phyloP scores from a whole-genome alignment of 2,888 invertebrate genomes.

The Brassicogethes aeneus region DNA sequence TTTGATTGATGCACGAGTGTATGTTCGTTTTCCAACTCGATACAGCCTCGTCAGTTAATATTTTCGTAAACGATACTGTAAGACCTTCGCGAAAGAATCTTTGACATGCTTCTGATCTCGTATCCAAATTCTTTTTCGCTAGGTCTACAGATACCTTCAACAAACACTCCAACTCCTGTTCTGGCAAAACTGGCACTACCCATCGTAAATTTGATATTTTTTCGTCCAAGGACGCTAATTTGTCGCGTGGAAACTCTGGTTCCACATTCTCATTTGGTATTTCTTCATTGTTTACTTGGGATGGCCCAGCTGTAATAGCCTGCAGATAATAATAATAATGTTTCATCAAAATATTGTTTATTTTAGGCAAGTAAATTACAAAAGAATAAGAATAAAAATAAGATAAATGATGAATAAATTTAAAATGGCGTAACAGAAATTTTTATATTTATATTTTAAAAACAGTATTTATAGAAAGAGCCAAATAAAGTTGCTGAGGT shows the following conservation, averaged over 20 bases:
- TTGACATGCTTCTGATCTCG: constrained; percentile 82
- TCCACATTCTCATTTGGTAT: constrained; percentile 41
- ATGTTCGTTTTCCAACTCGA: constrained; percentile 97
- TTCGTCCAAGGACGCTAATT: constrained; percentile 83
- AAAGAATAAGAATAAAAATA: no score
- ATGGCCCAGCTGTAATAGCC: constrained; percentile 26
- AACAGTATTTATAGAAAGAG: no score
- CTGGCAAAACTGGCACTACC: constrained; percentile 95
- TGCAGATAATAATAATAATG: constrained; percentile 10
- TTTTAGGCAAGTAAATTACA: no score
- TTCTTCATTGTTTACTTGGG: constrained; percentile 23
- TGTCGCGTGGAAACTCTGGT: constrained; percentile 76
- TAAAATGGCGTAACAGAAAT: no score
- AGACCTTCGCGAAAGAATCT: constrained; percentile 91
- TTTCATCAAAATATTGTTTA: neutral
- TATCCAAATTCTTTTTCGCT: constrained; percentile 81
- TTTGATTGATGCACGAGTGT: constrained; percentile 89
- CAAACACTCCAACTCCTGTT: constrained; percentile 89
- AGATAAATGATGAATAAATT: no score
- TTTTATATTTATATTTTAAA: no score
- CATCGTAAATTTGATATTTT: constrained; percentile 94
- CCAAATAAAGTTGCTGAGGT: no score
- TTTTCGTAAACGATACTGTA: constrained; percentile 91
- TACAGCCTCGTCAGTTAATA: constrained; percentile 94
- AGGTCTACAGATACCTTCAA: constrained; percentile 83